Base-by-base conservation (phyloP, 1,140 invertebrate genomes). In the Druon quercuslanigerum region DNA sequence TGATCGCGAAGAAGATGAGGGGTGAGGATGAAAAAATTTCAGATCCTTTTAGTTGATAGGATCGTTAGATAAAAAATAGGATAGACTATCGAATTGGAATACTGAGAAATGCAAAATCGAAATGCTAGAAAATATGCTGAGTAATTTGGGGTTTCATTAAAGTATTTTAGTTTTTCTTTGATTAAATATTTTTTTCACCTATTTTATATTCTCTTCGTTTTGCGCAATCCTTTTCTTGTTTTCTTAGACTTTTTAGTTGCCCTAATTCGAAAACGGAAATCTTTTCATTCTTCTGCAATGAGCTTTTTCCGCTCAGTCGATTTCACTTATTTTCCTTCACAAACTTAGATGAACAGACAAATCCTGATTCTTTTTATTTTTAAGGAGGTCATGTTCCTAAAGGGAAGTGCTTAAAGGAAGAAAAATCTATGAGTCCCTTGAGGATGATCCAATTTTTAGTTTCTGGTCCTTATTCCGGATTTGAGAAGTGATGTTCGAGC, bases 21-120 rank as follows among this genome's bases (percentile, higher is more conserved):
- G 87, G 0, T 80, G 87, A 16, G 82, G 77, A 19, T 52, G n/a
- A 13, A 80, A 82, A 52, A 84, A 85, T 56, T 85, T 84, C 84
- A 86, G 80, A 87, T 85, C 50, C n/a, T 19, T 72, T 40, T 19
- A 33, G 14, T 20, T 74, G 12, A 33, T 17, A 13, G 40, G 40
- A 7, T 40, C 40, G 8, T 46, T 40, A 14, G 20, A 20, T 66
- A 56, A 40, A 56, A 51, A 72, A 72, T 12, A 72, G 14, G 7
- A 9, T 9, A 46, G 9, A 9, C 7, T 46, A 46, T 46, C 9
- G 7, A 46, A 46, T 46, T 46, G 2, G 7, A 16, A n/a, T 50
- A n/a, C 40, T 8, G 40, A 50, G 3, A 16, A 14, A 72, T 7
- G 13, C 7, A 51, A 52, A 73, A 52, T 12, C 12, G 13, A 25